Conservation (phyloP, 2,113 vertebrate genomes). For the Riparia riparia region DNA sequence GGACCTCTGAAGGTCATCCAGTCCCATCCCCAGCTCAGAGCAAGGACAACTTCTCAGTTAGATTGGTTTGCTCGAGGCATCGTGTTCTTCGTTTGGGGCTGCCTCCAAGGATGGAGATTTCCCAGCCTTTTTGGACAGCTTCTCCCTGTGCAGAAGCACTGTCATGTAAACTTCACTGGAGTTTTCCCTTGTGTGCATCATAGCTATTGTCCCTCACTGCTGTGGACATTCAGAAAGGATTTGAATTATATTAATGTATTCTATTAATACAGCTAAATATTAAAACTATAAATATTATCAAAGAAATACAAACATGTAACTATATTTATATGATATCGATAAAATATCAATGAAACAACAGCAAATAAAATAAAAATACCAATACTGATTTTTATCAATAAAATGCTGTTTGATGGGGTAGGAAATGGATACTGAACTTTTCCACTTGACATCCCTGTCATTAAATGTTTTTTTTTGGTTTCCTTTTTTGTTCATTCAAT, state of each 20-base stretch:
- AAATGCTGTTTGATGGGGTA: not conserved
- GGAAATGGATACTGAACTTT: not conserved
- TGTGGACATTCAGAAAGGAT: not conserved
- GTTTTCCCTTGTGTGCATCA: not conserved
- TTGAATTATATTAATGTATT: not conserved
- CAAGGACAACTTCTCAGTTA: not conserved
- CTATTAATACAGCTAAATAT: not conserved
- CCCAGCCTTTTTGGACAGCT: not conserved
- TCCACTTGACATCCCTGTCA: not conserved
- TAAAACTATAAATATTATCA: not conserved
- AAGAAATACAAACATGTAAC: not conserved
- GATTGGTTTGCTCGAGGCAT: not conserved
- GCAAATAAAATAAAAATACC: not conserved
- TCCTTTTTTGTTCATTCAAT: not conserved
- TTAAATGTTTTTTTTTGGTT: not conserved
- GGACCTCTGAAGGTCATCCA: not conserved
- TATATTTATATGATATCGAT: not conserved
- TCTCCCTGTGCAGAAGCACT: not conserved
- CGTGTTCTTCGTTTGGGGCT: not conserved
- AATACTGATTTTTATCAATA: not conserved
- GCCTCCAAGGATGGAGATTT: not conserved
- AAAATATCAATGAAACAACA: not conserved
- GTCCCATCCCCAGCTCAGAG: not conserved
- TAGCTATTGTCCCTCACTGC: not conserved
- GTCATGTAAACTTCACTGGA: not conserved